Evolutionary conservation across 2,888 invertebrate species (phyloP).

Genomic region (Amaurobius ferox): DNA sequence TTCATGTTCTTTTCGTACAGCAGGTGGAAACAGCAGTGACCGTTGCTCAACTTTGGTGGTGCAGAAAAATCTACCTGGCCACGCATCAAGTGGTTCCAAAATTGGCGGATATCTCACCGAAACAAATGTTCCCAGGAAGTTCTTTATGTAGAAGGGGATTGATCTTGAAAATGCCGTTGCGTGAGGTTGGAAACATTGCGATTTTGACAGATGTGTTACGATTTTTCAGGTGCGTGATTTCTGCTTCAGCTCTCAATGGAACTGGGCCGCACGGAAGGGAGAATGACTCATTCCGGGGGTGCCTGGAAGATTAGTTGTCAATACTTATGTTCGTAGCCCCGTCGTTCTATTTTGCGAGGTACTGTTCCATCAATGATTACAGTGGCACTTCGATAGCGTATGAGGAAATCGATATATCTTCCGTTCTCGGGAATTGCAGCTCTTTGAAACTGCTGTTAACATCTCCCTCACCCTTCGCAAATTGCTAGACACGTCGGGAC

Average conservation of each 20-base stretch:
- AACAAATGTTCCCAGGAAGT: constrained; percentile 25
- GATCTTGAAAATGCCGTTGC: constrained; percentile 11
- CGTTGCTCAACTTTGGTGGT: background rate
- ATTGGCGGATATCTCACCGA: constrained; percentile 26
- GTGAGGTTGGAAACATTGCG: background rate
- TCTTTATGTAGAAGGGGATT: background rate
- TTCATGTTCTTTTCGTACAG: background rate
- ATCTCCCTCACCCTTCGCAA: too few relatives aligned
- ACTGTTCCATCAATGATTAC: background rate
- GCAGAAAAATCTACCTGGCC: background rate
- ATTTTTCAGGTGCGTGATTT: constrained; percentile 1
- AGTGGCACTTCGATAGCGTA: background rate
- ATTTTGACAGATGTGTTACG: constrained; percentile 16
- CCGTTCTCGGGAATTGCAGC: too few relatives aligned
- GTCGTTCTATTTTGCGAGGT: background rate
- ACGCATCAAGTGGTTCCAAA: constrained; percentile 19
- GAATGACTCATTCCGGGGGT: background rate
- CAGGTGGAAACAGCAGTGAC: background rate
- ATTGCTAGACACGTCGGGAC: too few relatives aligned
- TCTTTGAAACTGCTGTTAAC: too few relatives aligned
- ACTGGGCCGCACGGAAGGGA: background rate
- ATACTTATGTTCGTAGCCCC: background rate
- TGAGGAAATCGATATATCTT: background rate
- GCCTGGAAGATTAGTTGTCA: background rate
- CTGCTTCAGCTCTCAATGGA: background rate